Evolutionary conservation across 1,140 invertebrate genomes (phyloP), one percentile per base, ranked within the genome.

Genomic region (Drosophila sucinea): DNA sequence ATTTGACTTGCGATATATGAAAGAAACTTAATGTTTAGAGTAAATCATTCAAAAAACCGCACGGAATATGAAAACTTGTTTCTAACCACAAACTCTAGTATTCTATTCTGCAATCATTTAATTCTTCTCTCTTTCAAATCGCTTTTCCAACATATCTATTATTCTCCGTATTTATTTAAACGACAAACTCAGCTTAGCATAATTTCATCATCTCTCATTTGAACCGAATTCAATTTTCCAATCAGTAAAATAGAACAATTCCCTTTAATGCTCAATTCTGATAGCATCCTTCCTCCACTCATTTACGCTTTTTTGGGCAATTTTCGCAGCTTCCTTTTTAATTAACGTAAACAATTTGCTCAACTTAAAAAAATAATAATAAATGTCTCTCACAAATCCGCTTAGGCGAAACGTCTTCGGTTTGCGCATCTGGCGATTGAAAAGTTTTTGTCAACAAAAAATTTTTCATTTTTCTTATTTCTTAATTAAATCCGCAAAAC

Each of bases 401-500:
- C 87, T 89, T 89, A 89, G 63, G 61, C 73, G 71, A 64, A 63
- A 84, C 70, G 61, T 71, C 55, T 38, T 58, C 33, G 38, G 44
- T 27, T 56, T 56, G 41, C 85, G 72, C 85, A 89, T 89, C 85
- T 89, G 85, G 85, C 85, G 90, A 90, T 90, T 75, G 78, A 81
- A 89, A 89, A 85, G 70, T 89, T 89, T 90, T 89, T 87, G 66
- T 54, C 63, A 67, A 35, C 63, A 73, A 51, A 30, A 30, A 38
- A 38, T 40, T 79, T 71, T 87, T 61, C 77, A 68, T 84, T 87
- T 80, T 87, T 75, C 79, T 79, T 81, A 81, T 90, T 51, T 89
- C 81, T 90, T 89, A 89, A 89, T 89, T 89, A 89, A 89, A 89
- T 89, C 78, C 85, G 17, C 23, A 58, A 66, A 81, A 80, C 73